Conservation (phyloP, 2,113 vertebrate genomes). For the Rattus rattus region DNA sequence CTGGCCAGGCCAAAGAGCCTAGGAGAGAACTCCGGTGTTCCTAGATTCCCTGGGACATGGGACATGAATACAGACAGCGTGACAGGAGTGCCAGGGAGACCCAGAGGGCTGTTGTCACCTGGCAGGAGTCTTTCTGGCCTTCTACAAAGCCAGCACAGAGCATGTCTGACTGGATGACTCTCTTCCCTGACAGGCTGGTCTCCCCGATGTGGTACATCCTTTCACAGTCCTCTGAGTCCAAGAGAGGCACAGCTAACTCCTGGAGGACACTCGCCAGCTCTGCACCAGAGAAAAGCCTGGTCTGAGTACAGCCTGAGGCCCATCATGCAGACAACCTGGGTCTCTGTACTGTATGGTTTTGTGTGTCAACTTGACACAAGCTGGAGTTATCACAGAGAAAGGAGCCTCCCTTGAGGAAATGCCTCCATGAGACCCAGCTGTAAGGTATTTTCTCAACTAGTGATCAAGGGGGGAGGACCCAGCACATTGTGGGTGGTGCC, state of each 20-base stretch:
- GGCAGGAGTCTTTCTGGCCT: slow-evolving; percentile 70
- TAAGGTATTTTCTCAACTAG: too few species aligned
- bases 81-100: not conserved
- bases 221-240: slow-evolving; percentile 40
- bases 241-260: slow-evolving; percentile 64
- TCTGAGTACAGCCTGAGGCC: not conserved
- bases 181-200: not conserved
- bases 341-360: too few species aligned
- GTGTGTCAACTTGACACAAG: too few species aligned
- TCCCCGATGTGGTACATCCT: not conserved
- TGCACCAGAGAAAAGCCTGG: not conserved
- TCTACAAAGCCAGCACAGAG: slow-evolving; percentile 69
- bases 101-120: slow-evolving; percentile 58
- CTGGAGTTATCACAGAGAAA: too few species aligned
- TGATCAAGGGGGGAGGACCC: too few species aligned
- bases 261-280: slow-evolving; percentile 27
- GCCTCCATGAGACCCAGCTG: too few species aligned
- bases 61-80: not conserved
- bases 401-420: too few species aligned
- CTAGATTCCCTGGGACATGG: not conserved
- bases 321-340: not conserved
- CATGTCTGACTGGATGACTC: slow-evolving; percentile 47
- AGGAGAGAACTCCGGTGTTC: not conserved
- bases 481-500: too few species aligned
- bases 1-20: not conserved